These are phyloP conservation scores for Tetrax tetrax DNA, from an alignment of 2,113 vertebrate genomes.

Conservation along the genomic window DNA sequence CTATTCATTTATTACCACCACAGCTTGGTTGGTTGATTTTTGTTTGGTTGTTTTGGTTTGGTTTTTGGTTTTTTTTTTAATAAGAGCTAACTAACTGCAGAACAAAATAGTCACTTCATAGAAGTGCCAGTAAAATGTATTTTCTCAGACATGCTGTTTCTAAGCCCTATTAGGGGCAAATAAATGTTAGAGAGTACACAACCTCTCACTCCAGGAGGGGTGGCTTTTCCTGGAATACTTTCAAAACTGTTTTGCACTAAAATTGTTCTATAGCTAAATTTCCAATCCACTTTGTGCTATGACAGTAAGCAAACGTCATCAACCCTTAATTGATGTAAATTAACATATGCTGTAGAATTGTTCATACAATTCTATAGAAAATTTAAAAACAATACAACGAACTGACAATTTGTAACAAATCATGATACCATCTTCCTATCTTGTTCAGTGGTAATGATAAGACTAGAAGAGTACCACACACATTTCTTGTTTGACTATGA, in stretches of 20 bases:
- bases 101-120: neutral
- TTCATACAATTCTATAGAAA: neutral
- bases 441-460: neutral
- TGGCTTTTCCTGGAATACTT: neutral
- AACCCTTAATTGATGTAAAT: neutral
- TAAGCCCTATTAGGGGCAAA: neutral
- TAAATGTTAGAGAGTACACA: neutral
- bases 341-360: neutral
- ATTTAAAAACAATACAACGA: neutral
- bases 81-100: neutral
- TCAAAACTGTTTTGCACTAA: neutral
- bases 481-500: neutral
- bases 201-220: neutral
- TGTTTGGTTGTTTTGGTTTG: neutral
- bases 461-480: neutral
- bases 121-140: neutral
- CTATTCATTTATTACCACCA: no score
- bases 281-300: neutral
- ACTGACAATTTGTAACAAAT: neutral
- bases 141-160: neutral
- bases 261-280: neutral
- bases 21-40: fast-evolving
- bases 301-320: neutral
- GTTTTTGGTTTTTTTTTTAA: neutral
- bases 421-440: neutral